Evolutionary conservation across 2,797 vertebrate genomes (phyloP).

Genomic region (Pseudochirops cupreus): DNA sequence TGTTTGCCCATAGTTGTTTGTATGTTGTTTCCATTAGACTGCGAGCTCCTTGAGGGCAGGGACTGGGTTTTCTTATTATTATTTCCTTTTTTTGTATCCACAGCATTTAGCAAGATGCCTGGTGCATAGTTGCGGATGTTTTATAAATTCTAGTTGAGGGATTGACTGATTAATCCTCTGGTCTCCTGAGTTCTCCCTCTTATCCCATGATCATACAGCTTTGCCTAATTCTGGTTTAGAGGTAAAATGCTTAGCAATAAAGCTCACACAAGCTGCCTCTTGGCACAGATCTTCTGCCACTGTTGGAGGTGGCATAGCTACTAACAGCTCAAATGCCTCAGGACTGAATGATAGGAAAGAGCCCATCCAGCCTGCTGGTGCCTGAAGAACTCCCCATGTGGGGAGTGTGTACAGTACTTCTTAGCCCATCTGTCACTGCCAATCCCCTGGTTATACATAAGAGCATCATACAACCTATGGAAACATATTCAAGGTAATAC

Average conservation of each 20-base stretch:
- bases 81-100: not conserved
- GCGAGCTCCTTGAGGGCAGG: not conserved
- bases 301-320: constrained; percentile 59
- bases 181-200: constrained; percentile 23
- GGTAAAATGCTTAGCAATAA: constrained; percentile 57
- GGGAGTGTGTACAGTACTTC: constrained; percentile 42
- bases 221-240: constrained; percentile 55
- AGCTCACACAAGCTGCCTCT: constrained; percentile 51
- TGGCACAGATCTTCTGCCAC: constrained; percentile 59
- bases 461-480: constrained; percentile 51
- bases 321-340: constrained; percentile 63
- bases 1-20: not conserved
- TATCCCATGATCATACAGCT: not conserved
- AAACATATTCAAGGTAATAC: constrained; percentile 71
- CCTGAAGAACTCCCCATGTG: constrained; percentile 68
- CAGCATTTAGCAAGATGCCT: not conserved
- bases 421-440: constrained; percentile 63
- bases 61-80: not conserved
- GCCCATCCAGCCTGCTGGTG: constrained; percentile 6
- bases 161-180: not conserved
- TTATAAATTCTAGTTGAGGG: not conserved
- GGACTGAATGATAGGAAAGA: constrained; percentile 40
- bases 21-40: not conserved
- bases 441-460: constrained; percentile 51
- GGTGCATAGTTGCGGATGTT: not conserved